phyloP scores from a whole-genome alignment of 2,113 vertebrate genomes.

The Phycodurus eques region DNA sequence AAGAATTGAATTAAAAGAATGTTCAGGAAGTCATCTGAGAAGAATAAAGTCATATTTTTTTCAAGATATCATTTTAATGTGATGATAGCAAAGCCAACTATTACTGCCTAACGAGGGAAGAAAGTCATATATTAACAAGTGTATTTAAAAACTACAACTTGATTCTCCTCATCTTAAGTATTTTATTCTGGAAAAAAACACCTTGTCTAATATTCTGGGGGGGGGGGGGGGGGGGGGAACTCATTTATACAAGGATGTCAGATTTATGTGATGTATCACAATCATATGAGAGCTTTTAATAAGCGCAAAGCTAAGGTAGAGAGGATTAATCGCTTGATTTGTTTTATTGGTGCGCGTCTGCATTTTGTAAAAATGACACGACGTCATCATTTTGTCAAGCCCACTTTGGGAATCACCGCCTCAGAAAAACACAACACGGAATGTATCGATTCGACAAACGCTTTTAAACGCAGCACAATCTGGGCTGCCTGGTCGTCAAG shows the following conservation, averaged over 20 bases:
- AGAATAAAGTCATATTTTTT: too few relatives aligned
- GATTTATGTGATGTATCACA: not conserved
- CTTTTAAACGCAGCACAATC: conserved; percentile 72
- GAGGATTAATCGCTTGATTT: not conserved
- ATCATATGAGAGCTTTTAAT: not conserved
- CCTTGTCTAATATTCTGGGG: too few relatives aligned
- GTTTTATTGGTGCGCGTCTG: not conserved
- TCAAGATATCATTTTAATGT: too few relatives aligned
- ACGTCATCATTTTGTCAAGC: not conserved
- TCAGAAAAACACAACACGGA: not conserved
- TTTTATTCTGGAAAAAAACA: too few relatives aligned
- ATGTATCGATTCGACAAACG: conserved; percentile 60
- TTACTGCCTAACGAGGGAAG: too few relatives aligned
- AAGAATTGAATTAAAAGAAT: too few relatives aligned
- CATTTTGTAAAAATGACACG: not conserved
- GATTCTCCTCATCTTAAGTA: not conserved
- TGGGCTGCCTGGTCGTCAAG: conserved; percentile 64
- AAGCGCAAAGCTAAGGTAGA: not conserved
- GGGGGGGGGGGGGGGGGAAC: too few relatives aligned
- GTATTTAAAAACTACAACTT: not conserved
- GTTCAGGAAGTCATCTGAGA: too few relatives aligned
- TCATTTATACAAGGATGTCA: not conserved
- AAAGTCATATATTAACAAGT: not conserved
- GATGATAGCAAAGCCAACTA: too few relatives aligned
- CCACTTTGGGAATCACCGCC: not conserved